These are phyloP conservation scores for Tetheella fluctuosa DNA, from an alignment of 2,888 invertebrate species.

Conservation along the genomic window DNA sequence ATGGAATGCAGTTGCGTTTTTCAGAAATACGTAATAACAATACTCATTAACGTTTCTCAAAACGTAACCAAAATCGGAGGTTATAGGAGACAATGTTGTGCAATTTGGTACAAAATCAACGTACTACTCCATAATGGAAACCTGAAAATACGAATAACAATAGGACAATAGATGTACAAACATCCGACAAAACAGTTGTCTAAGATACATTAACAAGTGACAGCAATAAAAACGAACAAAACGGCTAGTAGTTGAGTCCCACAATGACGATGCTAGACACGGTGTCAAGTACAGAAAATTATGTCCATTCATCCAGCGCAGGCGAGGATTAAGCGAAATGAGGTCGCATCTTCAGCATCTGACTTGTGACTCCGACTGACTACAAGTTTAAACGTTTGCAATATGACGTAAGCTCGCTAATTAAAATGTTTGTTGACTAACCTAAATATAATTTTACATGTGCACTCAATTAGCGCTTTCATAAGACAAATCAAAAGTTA, in stretches of 20 bases:
- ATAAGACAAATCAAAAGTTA: no score
- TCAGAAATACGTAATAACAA: no score
- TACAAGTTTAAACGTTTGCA: constrained; percentile 62
- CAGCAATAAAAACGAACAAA: constrained; percentile 74
- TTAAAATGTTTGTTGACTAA: constrained; percentile 50
- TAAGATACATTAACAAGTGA: constrained; percentile 54
- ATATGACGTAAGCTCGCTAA: constrained; percentile 54
- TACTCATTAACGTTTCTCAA: no score
- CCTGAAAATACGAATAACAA: constrained; percentile 10
- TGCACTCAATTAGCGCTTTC: no score
- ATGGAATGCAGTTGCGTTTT: no score
- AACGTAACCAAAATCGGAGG: background rate
- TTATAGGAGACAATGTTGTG: background rate
- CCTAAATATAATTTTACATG: background rate
- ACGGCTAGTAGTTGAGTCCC: constrained; percentile 57
- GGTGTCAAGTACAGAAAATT: constrained; percentile 82
- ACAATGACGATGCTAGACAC: constrained; percentile 73
- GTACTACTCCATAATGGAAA: background rate
- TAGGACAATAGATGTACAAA: constrained; percentile 34
- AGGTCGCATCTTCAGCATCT: constrained; percentile 71
- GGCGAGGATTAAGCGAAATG: constrained; percentile 75
- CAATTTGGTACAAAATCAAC: background rate
- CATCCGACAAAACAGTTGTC: constrained; percentile 33
- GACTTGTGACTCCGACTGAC: constrained; percentile 58
- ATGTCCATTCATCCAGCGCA: constrained; percentile 78